phyloP scores from a whole-genome alignment of 2,113 vertebrate species.

The Plecturocebus donacophilus region DNA sequence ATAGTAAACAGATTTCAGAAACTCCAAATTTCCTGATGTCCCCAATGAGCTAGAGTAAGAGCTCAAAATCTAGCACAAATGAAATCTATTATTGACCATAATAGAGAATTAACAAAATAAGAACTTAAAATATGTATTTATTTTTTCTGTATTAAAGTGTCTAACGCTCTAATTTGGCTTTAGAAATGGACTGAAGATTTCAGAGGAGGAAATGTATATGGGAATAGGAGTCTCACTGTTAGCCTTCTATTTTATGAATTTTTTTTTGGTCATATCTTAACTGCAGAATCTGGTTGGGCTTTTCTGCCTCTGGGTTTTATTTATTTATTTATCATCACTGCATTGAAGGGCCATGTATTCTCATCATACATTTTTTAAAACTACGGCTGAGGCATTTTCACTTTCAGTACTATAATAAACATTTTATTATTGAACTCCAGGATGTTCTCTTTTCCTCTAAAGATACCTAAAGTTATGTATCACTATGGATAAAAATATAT shows the following conservation, averaged over 20 bases:
- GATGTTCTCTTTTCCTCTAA: conserved; percentile 64
- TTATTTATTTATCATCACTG: conserved; percentile 72
- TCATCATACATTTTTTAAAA: conserved; percentile 72
- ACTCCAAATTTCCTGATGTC: neutral
- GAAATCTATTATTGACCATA: neutral
- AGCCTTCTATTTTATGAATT: conserved; percentile 50
- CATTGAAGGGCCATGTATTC: conserved; percentile 59
- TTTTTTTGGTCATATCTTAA: neutral
- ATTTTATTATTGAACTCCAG: conserved; percentile 73
- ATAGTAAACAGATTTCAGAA: conserved; percentile 2
- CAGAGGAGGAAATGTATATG: neutral
- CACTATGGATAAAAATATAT: conserved; percentile 61
- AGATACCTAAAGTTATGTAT: conserved; percentile 62
- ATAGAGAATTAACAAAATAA: conserved; percentile 1
- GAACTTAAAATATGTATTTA: neutral
- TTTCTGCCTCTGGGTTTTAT: conserved; percentile 66
- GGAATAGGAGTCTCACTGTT: neutral
- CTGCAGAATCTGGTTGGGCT: conserved; percentile 34
- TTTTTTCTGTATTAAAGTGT: neutral
- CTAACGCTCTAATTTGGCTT: neutral
- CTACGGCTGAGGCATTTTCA: conserved; percentile 64
- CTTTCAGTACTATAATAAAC: conserved; percentile 66
- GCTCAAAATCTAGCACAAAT: neutral
- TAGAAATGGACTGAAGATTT: neutral
- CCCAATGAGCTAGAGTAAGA: neutral